A percentile compares a stretch with the other conserved stretches of the same genome.
These are phyloP conservation scores for Gopherus flavomarginatus DNA, from an alignment of 2,113 vertebrate species.

Conservation along the genomic window DNA sequence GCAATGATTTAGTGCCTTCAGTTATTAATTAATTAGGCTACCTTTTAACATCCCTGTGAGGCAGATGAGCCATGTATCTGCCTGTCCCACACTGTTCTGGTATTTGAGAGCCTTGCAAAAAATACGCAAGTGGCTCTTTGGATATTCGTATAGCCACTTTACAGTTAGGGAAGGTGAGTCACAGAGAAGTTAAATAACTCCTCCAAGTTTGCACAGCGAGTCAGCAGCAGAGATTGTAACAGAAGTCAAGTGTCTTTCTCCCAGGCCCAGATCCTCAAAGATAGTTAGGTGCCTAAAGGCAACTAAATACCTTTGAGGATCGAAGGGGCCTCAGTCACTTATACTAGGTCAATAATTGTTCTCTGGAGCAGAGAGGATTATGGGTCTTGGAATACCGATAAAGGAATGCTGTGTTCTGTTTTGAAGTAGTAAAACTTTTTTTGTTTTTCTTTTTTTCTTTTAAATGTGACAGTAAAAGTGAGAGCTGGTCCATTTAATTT, in stretches of 20 bases:
- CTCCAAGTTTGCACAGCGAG: neutral
- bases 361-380: neutral
- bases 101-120: neutral
- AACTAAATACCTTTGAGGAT: neutral
- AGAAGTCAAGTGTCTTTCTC: neutral
- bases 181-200: neutral
- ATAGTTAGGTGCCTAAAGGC: neutral
- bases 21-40: neutral
- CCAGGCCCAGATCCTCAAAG: neutral
- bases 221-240: neutral
- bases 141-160: neutral
- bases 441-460: neutral
- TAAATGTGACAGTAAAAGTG: neutral
- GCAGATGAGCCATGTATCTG: neutral
- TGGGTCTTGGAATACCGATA: neutral
- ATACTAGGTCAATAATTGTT: neutral
- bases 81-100: neutral
- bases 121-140: neutral
- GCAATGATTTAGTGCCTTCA: neutral
- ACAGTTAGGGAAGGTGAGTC: neutral
- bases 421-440: neutral
- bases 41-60: neutral
- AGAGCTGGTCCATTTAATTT: neutral
- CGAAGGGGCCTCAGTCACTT: neutral
- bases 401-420: neutral